These are phyloP conservation scores for Hypena proboscidalis DNA, from an alignment of 2,888 invertebrate species.

Conservation along the genomic window DNA sequence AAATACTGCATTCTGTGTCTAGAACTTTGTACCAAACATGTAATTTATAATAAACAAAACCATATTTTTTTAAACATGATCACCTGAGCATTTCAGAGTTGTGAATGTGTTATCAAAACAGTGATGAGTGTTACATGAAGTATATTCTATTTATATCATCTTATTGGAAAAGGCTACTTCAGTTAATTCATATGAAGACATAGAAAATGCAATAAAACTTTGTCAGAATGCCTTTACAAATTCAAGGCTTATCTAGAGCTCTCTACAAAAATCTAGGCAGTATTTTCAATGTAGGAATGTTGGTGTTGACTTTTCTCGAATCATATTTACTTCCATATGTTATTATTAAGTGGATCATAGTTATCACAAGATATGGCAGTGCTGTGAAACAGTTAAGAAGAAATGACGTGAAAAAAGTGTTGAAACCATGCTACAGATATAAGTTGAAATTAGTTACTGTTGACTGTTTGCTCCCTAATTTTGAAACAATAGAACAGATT, in stretches of 20 bases:
- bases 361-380: constrained; percentile 55
- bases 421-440: constrained; percentile 49
- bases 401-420: constrained; percentile 14
- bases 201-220: neutral
- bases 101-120: constrained; percentile 1
- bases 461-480: constrained; percentile 28
- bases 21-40: no score
- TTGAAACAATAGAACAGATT: constrained; percentile 32
- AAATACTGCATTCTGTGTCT: neutral
- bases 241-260: constrained; percentile 29
- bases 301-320: constrained; percentile 54
- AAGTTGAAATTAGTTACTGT: constrained; percentile 55
- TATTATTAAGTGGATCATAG: constrained; percentile 60
- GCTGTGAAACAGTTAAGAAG: constrained; percentile 20
- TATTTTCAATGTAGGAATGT: constrained; percentile 43
- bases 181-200: no score
- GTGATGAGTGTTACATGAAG: neutral
- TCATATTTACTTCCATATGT: constrained; percentile 58
- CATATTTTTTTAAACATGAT: no score
- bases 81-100: no score
- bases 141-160: neutral
- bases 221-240: constrained; percentile 25
- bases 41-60: no score
- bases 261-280: constrained; percentile 38
- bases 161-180: no score